Percentiles rank a stretch among this genome's conserved stretches.
phyloP scores from a whole-genome alignment of 2,113 vertebrate genomes.

The Epinephelus cyanopodus region DNA sequence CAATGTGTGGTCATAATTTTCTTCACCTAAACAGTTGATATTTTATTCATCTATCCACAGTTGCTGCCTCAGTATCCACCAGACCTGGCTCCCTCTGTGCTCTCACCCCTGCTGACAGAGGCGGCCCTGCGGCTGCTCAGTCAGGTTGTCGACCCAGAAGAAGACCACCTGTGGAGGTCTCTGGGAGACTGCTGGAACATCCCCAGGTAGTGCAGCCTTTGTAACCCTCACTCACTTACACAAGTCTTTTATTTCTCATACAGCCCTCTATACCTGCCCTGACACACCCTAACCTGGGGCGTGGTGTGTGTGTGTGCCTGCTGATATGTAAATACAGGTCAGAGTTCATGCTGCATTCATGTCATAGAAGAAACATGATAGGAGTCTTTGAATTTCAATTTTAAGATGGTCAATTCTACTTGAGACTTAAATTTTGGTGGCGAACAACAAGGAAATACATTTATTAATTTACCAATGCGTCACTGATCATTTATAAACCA shows the following conservation, averaged over 20 bases:
- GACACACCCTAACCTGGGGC: not conserved
- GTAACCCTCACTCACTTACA: not conserved
- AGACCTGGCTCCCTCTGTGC: slow-evolving; percentile 74
- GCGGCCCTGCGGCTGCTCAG: slow-evolving; percentile 83
- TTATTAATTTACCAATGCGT: not conserved
- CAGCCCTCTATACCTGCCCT: not conserved
- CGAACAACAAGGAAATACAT: not conserved
- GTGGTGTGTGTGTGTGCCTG: not conserved
- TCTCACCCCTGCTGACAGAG: slow-evolving; percentile 85
- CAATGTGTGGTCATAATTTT: not conserved
- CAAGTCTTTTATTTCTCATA: not conserved
- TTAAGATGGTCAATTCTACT: not conserved
- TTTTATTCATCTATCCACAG: slow-evolving; percentile 54
- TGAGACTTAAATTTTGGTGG: not conserved
- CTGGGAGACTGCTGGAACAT: slow-evolving; percentile 87
- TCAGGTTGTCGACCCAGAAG: slow-evolving; percentile 56
- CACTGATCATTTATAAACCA: not conserved
- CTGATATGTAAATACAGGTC: slow-evolving; percentile 26
- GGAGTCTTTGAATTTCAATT: not conserved
- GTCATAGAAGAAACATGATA: not conserved
- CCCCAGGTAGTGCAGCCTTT: slow-evolving; percentile 76
- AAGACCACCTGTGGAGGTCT: slow-evolving; percentile 80
- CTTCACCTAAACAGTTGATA: not conserved
- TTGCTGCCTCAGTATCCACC: slow-evolving; percentile 77
- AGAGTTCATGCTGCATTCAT: not conserved